Evolutionary conservation across 2,888 invertebrate genomes (phyloP).

Genomic region (Acanthosepion pharaonis): DNA sequence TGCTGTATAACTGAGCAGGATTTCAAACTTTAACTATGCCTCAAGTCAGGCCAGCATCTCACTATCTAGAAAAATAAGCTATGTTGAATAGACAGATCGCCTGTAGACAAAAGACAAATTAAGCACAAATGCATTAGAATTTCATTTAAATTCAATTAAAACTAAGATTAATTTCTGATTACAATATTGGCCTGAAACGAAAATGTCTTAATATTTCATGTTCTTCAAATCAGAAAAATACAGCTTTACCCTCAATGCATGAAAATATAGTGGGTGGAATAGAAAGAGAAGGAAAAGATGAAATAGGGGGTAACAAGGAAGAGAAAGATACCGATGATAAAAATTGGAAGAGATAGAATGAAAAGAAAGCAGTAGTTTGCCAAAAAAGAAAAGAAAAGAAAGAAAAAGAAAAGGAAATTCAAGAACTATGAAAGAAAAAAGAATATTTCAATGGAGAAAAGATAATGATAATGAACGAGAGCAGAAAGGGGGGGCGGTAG

Average conservation of each 20-base stretch:
- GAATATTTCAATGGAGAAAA: background rate
- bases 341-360: background rate
- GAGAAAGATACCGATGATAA: too few species aligned
- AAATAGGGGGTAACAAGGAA: background rate
- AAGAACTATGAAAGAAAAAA: background rate
- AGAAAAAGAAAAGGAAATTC: background rate
- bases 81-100: background rate
- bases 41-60: background rate
- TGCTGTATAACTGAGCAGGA: background rate
- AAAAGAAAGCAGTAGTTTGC: background rate
- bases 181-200: constrained; percentile 39
- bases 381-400: background rate
- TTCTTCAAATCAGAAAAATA: background rate
- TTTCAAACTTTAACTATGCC: background rate
- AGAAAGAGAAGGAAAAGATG: background rate
- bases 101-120: constrained; percentile 16
- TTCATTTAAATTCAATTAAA: constrained; percentile 43
- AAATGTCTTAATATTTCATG: constrained; percentile 4
- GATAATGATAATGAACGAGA: background rate
- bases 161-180: constrained; percentile 41
- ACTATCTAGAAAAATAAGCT: background rate
- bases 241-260: background rate
- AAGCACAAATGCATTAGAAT: constrained; percentile 40
- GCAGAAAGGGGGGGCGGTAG: background rate
- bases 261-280: background rate